Percentiles rank a stretch among this genome's conserved stretches.
Evolutionary conservation across 1,140 invertebrate species (phyloP).

Genomic region (Agrilus planipennis): DNA sequence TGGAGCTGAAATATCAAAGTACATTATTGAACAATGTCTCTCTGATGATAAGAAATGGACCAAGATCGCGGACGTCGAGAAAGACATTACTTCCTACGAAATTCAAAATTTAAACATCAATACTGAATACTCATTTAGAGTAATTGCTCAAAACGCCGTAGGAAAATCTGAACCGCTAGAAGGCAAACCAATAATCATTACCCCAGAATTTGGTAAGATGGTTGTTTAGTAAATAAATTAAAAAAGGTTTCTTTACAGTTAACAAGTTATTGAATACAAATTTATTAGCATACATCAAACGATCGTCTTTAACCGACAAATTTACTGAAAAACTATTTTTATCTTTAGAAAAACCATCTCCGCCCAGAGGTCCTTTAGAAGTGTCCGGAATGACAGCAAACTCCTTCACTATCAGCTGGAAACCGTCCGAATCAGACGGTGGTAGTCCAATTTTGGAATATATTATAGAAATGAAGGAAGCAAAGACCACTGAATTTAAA

Average conservation of each 20-base stretch:
- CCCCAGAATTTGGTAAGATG: slow-evolving; percentile 1
- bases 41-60: slow-evolving; percentile 70
- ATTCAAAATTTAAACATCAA: slow-evolving; percentile 82
- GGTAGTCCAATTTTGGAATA: slow-evolving; percentile 79
- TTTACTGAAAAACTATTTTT: no score
- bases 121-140: slow-evolving; percentile 79
- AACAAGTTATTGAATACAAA: no score
- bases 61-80: slow-evolving; percentile 73
- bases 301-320: no score
- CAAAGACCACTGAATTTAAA: slow-evolving; percentile 61
- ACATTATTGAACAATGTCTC: slow-evolving; percentile 84
- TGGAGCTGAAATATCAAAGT: slow-evolving; percentile 77
- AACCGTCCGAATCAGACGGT: slow-evolving; percentile 69
- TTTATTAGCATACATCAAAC: no score
- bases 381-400: slow-evolving; percentile 68
- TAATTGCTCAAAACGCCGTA: slow-evolving; percentile 83
- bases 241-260: no score
- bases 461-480: slow-evolving; percentile 68
- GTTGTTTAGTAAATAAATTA: no score
- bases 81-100: slow-evolving; percentile 63
- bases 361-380: slow-evolving; percentile 66
- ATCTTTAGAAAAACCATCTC: slow-evolving; percentile 37
- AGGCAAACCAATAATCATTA: background rate
- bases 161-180: slow-evolving; percentile 37
- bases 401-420: slow-evolving; percentile 76